These are phyloP conservation scores for Serinus canaria DNA, from an alignment of 2,113 vertebrate genomes.

Conservation along the genomic window DNA sequence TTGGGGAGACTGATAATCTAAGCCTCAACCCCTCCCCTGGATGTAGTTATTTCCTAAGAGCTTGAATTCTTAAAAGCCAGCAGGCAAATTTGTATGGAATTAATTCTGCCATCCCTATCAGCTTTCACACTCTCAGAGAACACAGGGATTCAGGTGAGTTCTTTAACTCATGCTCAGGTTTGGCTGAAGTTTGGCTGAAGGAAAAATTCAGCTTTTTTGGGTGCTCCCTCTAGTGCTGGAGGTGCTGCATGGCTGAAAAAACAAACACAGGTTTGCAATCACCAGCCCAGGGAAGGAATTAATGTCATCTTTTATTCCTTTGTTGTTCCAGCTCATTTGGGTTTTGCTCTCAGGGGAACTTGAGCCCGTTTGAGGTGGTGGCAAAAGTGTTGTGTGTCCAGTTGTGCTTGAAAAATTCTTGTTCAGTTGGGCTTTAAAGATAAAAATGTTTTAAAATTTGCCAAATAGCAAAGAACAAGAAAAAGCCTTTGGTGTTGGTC, in stretches of 20 bases:
- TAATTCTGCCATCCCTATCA: too few species aligned
- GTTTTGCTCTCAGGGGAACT: neutral
- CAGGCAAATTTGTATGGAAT: neutral
- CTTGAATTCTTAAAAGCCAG: neutral
- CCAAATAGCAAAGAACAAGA: neutral
- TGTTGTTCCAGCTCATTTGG: neutral
- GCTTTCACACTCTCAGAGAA: neutral
- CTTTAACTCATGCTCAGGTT: neutral
- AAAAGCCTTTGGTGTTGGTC: neutral
- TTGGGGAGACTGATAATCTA: neutral
- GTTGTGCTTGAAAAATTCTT: neutral
- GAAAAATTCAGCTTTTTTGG: neutral
- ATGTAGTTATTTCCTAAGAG: neutral
- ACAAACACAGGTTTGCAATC: neutral
- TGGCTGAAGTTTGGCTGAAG: neutral
- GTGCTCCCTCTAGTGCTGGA: constrained; percentile 54
- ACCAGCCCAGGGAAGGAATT: neutral
- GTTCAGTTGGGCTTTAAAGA: neutral
- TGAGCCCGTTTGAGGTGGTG: neutral
- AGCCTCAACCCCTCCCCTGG: too few species aligned
- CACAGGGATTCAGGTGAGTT: accelerated
- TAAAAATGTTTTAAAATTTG: neutral
- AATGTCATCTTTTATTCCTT: neutral
- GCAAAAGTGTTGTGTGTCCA: neutral
- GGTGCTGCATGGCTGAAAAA: neutral